Evolutionary conservation across 2,888 invertebrate genomes (phyloP).

Genomic region (Eutolmus rufibarbis): DNA sequence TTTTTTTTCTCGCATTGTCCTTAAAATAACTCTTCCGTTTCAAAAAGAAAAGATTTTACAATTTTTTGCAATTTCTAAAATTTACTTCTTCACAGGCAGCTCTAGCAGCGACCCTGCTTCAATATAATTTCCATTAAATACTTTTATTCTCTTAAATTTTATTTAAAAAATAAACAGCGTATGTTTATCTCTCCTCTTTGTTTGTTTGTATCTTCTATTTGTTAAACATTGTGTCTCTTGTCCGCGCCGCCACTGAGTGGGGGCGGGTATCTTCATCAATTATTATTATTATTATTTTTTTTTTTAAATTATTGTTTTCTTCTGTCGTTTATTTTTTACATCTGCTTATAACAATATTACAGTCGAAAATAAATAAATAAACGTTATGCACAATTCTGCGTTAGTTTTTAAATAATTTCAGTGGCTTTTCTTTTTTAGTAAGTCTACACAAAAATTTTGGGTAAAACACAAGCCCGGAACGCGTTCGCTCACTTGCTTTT

Average conservation of each 20-base stretch:
- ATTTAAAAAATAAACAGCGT: slow-evolving; percentile 31
- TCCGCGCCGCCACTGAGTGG: not conserved
- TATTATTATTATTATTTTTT: too few species aligned
- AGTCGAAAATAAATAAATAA: slow-evolving; percentile 11
- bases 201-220: slow-evolving; percentile 19
- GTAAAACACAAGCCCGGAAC: not conserved
- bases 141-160: slow-evolving; percentile 23
- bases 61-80: slow-evolving; percentile 18
- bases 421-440: not conserved
- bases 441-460: not conserved
- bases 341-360: slow-evolving; percentile 11
- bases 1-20: not conserved
- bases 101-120: slow-evolving; percentile 7
- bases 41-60: slow-evolving; percentile 3
- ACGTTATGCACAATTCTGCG: not conserved
- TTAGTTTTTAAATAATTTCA: not conserved
- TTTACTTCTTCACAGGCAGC: slow-evolving; percentile 2
- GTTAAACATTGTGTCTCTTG: slow-evolving; percentile 12
- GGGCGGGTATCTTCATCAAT: not conserved
- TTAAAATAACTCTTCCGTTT: not conserved
- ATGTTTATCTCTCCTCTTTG: slow-evolving; percentile 7
- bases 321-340: not conserved
- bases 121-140: slow-evolving; percentile 29
- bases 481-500: not conserved
- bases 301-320: not conserved